Percentiles rank a stretch among this genome's conserved stretches.
Conservation (phyloP, 2,797 vertebrate species). For the Meda fulgida region DNA sequence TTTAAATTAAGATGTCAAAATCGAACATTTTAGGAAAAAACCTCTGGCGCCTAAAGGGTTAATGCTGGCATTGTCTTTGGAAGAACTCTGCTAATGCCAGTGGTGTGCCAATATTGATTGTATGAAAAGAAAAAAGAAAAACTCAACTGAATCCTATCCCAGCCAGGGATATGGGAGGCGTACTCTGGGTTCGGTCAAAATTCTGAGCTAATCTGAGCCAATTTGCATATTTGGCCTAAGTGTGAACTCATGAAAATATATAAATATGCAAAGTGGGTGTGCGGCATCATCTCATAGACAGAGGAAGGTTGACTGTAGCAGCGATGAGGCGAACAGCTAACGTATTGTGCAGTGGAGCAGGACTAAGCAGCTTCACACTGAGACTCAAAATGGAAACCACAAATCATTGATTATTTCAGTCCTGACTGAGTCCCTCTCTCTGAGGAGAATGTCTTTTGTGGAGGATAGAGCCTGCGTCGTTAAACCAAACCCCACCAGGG, state of each 20-base stretch:
- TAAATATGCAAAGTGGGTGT: slow-evolving; percentile 5
- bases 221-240: neutral
- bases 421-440: slow-evolving; percentile 43
- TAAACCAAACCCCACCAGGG: slow-evolving; percentile 45
- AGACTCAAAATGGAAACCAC: slow-evolving; percentile 55
- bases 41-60: no score
- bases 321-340: slow-evolving; percentile 12
- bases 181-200: neutral
- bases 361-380: slow-evolving; percentile 50
- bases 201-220: neutral
- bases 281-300: neutral
- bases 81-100: neutral
- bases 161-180: no score
- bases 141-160: neutral
- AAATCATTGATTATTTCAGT: slow-evolving; percentile 58
- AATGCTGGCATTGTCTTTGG: neutral
- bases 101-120: neutral
- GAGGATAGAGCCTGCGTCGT: slow-evolving; percentile 32
- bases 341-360: slow-evolving; percentile 46
- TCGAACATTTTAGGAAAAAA: no score
- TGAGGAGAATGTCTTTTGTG: slow-evolving; percentile 48
- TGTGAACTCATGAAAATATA: neutral
- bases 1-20: no score
- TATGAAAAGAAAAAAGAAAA: neutral
- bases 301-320: slow-evolving; percentile 16